These are phyloP conservation scores for Cotesia vestalis DNA, from an alignment of 1,140 invertebrate genomes.

Conservation along the genomic window DNA sequence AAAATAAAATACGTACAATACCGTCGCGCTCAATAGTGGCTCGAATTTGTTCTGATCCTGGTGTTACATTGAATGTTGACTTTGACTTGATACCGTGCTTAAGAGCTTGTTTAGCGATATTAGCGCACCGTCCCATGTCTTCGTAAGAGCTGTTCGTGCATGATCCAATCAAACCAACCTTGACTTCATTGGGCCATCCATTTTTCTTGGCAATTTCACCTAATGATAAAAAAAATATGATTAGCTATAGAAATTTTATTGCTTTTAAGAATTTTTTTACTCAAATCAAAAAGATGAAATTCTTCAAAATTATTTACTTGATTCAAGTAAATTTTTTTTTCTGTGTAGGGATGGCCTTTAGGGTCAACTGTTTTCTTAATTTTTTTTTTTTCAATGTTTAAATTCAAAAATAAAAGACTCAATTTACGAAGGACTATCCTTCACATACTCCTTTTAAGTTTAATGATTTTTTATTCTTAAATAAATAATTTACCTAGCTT, in stretches of 20 bases:
- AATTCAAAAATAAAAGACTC: no score
- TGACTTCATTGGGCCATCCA: constrained; percentile 95
- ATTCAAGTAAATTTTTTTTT: no score
- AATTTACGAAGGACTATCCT: no score
- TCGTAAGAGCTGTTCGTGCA: constrained; percentile 99
- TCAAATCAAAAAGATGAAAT: no score
- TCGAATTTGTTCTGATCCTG: constrained; percentile 98
- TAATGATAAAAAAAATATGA: constrained; percentile 29
- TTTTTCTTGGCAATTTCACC: constrained; percentile 88
- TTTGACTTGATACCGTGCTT: constrained; percentile 94
- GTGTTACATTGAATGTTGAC: constrained; percentile 97
- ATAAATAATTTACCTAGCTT: constrained; percentile 72
- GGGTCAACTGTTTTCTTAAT: no score
- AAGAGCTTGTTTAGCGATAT: constrained; percentile 94
- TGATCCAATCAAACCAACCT: constrained; percentile 96
- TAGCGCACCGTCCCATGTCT: constrained; percentile 97
- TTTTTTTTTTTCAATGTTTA: no score
- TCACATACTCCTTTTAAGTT: no score
- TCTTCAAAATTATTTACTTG: no score
- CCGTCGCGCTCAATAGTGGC: constrained; percentile 99
- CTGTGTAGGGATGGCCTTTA: no score
- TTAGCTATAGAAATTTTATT: no score
- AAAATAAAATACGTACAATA: constrained; percentile 81
- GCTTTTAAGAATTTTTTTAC: no score
- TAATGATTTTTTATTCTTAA: background rate